Evolutionary conservation across 2,797 vertebrate genomes (phyloP).

Genomic region (Xiphophorus birchmanni): DNA sequence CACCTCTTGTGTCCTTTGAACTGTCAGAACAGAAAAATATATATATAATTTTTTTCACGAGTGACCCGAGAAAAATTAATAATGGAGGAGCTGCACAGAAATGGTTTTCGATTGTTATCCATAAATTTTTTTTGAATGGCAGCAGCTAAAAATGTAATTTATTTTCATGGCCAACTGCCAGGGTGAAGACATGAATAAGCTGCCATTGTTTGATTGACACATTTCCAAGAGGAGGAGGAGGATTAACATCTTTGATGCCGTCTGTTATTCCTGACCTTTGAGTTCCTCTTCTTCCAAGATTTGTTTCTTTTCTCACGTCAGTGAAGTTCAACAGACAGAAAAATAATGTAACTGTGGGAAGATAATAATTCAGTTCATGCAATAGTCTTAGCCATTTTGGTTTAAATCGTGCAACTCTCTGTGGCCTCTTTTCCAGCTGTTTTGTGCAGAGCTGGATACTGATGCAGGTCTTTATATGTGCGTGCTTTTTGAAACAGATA

Average conservation of each 20-base stretch:
- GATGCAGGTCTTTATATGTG: slow-evolving; percentile 26
- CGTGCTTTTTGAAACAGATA: slow-evolving; percentile 2
- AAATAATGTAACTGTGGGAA: slow-evolving; percentile 12
- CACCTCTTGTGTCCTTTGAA: slow-evolving; percentile 7
- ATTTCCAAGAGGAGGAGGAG: neutral
- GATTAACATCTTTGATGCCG: slow-evolving; percentile 25
- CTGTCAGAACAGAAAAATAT: slow-evolving; percentile 3
- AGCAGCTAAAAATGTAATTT: neutral
- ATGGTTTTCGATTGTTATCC: slow-evolving; percentile 4
- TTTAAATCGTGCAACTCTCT: slow-evolving; percentile 47
- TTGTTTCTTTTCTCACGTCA: slow-evolving; percentile 13
- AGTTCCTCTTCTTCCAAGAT: neutral
- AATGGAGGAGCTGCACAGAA: neutral
- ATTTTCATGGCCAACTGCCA: slow-evolving; percentile 1
- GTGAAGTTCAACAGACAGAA: slow-evolving; percentile 2
- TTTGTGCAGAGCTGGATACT: slow-evolving; percentile 34
- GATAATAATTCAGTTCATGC: slow-evolving; percentile 20
- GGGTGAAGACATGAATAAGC: slow-evolving; percentile 1
- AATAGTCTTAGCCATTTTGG: slow-evolving; percentile 24
- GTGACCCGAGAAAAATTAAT: slow-evolving; percentile 5
- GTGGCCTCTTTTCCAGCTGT: slow-evolving; percentile 21
- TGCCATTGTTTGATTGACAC: neutral
- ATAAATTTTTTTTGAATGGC: neutral
- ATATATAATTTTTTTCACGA: neutral
- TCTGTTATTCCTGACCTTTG: slow-evolving; percentile 4